Base-by-base conservation (phyloP, 2,797 vertebrate species). In the Emydoidea blandingii region DNA sequence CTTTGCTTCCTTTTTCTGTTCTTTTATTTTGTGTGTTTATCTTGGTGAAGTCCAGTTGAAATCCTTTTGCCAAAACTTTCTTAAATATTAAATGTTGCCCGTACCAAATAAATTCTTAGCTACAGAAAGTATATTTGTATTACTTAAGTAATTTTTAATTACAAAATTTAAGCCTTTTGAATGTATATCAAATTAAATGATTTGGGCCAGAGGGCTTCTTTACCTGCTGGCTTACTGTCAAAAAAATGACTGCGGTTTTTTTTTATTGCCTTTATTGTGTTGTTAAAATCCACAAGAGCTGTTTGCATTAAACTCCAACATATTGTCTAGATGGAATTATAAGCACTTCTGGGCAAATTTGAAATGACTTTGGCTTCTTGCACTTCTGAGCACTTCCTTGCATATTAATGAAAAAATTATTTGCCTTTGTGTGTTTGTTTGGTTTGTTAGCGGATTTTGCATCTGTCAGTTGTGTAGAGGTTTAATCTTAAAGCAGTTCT, bases 341-440 rank as follows among this genome's bases (percentile, higher is more conserved):
- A 85, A 91, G 85, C 29, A 4, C 92, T 87, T 93, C 85, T 83
- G 12, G 65, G 72, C 21, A 83, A 27, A 23, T 59, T 12, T 50
- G 62, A 87, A 94, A 85, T 89, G 83, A 53, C 81, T 56, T 27
- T 96, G 54, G n/a, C 29, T 86, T 96, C 86, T 93, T 88, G n/a
- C 1, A 37, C 92, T 83, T 5, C 0, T 90, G 94, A 1, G 1
- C 91, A 79, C 56, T 94, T 68, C 59, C 92, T 86, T 90, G 12
- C 86, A 34, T 93, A n/a, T 81, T 81, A 80, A 87, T 76, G 44
- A 89, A 88, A 88, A 47, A 80, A 84, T 41, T 65, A 57, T 78
- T 79, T 59, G 76, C 37, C 88, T 89, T 81, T 78, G 4, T 92
- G 81, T 47, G 87, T 53, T 62, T 50, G 47, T 6, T 83, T 27